Conservation (phyloP, 2,797 vertebrate species). For the Pangasius sanitwongsei region DNA sequence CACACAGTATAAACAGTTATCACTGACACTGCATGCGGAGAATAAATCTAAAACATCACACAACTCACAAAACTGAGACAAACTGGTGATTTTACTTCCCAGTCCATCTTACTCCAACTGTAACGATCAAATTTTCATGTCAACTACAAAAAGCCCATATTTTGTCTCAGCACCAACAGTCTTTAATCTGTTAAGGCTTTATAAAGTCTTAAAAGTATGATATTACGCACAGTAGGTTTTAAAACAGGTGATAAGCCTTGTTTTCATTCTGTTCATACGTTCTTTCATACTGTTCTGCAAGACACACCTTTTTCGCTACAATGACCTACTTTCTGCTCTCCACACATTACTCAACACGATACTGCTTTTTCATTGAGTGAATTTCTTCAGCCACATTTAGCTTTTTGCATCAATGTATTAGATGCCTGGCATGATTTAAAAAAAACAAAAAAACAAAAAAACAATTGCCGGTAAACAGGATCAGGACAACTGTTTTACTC, state of each 20-base stretch:
- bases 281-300: not conserved
- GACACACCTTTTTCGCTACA: constrained; percentile 9
- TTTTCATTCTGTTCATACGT: not conserved
- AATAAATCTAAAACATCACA: constrained; percentile 22
- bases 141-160: not conserved
- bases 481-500: not conserved
- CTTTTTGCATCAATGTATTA: not conserved
- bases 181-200: not conserved
- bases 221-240: not conserved
- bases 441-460: too few species aligned
- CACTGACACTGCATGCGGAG: not conserved
- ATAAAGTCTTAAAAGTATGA: not conserved
- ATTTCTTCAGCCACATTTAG: not conserved
- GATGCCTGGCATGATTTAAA: not conserved
- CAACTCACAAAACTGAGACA: not conserved
- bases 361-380: not conserved
- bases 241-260: too few species aligned
- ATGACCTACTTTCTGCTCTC: constrained; percentile 21
- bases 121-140: not conserved
- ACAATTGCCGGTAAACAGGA: not conserved
- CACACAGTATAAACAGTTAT: not conserved
- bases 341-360: not conserved
- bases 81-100: constrained; percentile 30
- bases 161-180: not conserved
- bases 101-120: not conserved